These are phyloP conservation scores for Syrphus vitripennis DNA, from an alignment of 2,888 invertebrate species.

Conservation along the genomic window DNA sequence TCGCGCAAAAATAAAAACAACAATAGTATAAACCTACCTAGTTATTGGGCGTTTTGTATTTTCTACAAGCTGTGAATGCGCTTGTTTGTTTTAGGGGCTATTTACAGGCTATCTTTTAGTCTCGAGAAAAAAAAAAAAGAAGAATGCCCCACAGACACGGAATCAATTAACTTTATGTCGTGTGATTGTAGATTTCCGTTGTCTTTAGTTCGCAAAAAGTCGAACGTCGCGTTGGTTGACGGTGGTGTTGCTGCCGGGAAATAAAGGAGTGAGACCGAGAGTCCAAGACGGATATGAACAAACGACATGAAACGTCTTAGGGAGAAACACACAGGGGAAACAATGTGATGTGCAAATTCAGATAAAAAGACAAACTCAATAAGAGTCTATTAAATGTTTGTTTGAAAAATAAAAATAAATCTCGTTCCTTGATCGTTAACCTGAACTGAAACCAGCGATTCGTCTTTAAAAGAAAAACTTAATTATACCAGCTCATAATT, in stretches of 20 bases:
- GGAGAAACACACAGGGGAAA: not conserved
- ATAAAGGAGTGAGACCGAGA: not conserved
- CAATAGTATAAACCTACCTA: slow-evolving; percentile 54
- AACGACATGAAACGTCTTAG: not conserved
- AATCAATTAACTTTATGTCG: slow-evolving; percentile 70
- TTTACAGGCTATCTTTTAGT: not conserved
- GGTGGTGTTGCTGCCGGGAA: not conserved
- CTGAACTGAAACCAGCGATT: no score
- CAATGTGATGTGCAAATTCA: not conserved
- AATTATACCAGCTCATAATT: no score
- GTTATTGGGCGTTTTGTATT: slow-evolving; percentile 22
- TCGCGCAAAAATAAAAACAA: slow-evolving; percentile 23
- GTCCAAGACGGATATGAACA: slow-evolving; percentile 2
- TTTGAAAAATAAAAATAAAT: no score
- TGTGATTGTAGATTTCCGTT: slow-evolving; percentile 68
- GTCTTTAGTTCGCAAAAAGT: not conserved
- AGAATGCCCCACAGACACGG: slow-evolving; percentile 61
- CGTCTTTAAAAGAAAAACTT: no score
- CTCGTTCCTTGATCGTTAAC: no score
- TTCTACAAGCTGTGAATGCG: not conserved
- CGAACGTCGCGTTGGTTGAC: not conserved
- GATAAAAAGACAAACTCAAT: not conserved
- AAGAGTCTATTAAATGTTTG: not conserved
- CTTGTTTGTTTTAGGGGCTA: not conserved
- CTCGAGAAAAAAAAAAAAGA: slow-evolving; percentile 27